Evolutionary conservation across 2,797 vertebrate species (phyloP).

Genomic region (Scarus forsteni): DNA sequence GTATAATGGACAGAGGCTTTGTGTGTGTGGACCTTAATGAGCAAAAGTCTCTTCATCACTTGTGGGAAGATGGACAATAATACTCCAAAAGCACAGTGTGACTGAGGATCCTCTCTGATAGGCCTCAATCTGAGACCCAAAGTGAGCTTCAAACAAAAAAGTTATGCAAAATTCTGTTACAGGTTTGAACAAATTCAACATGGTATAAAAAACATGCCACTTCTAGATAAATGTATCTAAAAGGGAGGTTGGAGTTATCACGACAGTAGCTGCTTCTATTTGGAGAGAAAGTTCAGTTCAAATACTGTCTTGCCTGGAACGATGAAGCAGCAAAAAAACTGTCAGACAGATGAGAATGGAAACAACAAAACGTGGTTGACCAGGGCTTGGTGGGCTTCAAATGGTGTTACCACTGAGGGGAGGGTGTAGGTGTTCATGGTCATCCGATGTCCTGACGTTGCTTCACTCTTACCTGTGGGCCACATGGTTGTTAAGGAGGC

Average conservation of each 20-base stretch:
- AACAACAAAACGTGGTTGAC: constrained; percentile 17
- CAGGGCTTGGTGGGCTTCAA: constrained; percentile 44
- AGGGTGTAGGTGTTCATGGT: not conserved
- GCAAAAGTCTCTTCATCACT: constrained; percentile 17
- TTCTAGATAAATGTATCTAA: constrained; percentile 21
- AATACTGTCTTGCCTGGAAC: constrained; percentile 29
- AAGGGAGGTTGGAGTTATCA: constrained; percentile 14
- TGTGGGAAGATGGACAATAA: not conserved
- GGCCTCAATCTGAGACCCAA: not conserved
- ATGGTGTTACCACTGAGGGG: constrained; percentile 20
- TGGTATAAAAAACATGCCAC: constrained; percentile 23
- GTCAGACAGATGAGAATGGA: constrained; percentile 18
- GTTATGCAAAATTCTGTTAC: constrained; percentile 21
- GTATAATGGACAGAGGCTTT: not conserved
- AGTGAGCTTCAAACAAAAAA: constrained; percentile 1
- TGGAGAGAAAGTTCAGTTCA: constrained; percentile 2
- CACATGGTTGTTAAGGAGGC: constrained; percentile 93
- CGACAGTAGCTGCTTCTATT: constrained; percentile 32
- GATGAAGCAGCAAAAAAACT: constrained; percentile 15
- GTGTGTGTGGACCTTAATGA: constrained; percentile 19
- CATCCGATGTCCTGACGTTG: constrained; percentile 11
- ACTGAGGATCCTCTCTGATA: too few relatives aligned
- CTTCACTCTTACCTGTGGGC: constrained; percentile 84
- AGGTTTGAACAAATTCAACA: constrained; percentile 37
- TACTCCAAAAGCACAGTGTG: not conserved